phyloP scores from a whole-genome alignment of 2,113 vertebrate species.

The Polypterus bichir region DNA sequence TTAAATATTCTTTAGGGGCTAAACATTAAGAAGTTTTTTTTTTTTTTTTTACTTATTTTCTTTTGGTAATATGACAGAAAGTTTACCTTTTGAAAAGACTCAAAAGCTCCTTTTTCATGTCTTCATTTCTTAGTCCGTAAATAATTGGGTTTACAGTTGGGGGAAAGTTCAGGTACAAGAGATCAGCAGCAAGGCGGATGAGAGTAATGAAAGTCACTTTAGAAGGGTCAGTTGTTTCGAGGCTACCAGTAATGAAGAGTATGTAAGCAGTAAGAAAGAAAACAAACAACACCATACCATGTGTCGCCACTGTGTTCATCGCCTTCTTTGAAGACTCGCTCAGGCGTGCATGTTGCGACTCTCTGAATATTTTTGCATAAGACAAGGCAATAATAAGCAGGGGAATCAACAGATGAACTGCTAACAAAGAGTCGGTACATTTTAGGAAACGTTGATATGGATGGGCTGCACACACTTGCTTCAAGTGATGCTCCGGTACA shows the following conservation, averaged over 20 bases:
- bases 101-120: background rate
- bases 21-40: too few relatives aligned
- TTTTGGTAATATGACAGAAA: too few relatives aligned
- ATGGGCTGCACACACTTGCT: background rate
- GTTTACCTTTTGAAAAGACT: background rate
- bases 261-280: slow-evolving; percentile 2
- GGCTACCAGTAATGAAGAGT: slow-evolving; percentile 6
- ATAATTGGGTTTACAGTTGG: background rate
- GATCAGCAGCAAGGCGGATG: background rate
- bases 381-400: background rate
- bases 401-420: background rate
- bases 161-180: background rate
- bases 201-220: background rate
- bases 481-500: slow-evolving; percentile 1
- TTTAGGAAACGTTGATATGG: background rate
- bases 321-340: slow-evolving; percentile 1
- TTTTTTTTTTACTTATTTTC: too few relatives aligned
- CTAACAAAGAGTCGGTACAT: background rate
- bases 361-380: slow-evolving; percentile 4
- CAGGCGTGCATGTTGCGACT: background rate
- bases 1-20: too few relatives aligned
- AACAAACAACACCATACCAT: background rate
- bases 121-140: slow-evolving; percentile 1
- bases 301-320: background rate
- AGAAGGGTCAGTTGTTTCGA: background rate